phyloP scores from a whole-genome alignment of 2,113 vertebrate genomes.

The Arothron firmamentum region DNA sequence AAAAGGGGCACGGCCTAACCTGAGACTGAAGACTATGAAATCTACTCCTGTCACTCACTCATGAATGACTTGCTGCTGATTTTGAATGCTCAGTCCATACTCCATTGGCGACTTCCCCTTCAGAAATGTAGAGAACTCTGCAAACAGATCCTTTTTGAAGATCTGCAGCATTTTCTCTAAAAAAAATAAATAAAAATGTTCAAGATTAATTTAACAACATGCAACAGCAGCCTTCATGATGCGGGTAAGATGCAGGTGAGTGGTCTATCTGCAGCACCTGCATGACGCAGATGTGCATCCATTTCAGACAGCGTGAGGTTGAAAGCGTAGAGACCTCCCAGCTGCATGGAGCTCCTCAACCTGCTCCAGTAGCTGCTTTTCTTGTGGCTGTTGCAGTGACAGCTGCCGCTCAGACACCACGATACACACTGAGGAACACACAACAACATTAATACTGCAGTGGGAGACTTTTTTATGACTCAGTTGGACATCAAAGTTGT shows the following conservation, averaged over 20 bases:
- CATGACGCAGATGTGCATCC: constrained; percentile 72
- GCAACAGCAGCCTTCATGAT: neutral
- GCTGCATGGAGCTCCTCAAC: constrained; percentile 53
- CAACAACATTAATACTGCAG: neutral
- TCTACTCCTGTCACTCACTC: constrained; percentile 44
- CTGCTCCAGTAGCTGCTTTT: constrained; percentile 80
- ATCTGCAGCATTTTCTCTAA: constrained; percentile 45
- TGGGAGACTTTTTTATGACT: neutral
- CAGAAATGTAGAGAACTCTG: constrained; percentile 43
- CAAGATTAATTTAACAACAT: neutral
- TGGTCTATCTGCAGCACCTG: constrained; percentile 58
- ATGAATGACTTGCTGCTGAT: neutral
- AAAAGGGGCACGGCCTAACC: neutral
- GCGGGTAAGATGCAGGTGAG: neutral
- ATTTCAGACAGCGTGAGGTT: constrained; percentile 76
- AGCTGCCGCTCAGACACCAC: constrained; percentile 67
- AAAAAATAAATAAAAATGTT: neutral
- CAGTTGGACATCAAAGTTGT: neutral
- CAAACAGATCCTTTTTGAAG: constrained; percentile 57
- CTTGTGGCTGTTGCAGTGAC: constrained; percentile 86
- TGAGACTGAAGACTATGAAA: neutral
- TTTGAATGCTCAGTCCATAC: neutral
- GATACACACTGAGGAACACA: constrained; percentile 70
- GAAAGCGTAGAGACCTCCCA: constrained; percentile 75
- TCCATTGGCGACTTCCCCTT: neutral